Evolutionary conservation across 2,797 vertebrate species (phyloP), one percentile per base, ranked within the genome.

Genomic region (Fistularia tabacaria): DNA sequence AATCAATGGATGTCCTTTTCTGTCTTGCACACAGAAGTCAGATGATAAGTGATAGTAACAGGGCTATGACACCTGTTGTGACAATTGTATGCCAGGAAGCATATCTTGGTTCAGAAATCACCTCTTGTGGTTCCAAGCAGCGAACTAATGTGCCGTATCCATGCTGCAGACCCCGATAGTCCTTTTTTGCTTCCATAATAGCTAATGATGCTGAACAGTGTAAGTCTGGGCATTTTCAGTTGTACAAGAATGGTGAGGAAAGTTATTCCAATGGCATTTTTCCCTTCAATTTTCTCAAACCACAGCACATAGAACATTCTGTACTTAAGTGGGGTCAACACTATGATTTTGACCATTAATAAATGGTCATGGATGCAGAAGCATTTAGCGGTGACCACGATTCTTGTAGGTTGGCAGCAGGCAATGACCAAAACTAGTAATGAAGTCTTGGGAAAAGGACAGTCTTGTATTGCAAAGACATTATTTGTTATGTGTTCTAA

Each of bases 201-300:
- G 38, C 46, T 46, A 39, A 61, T n/a, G n/a, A 49, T 7, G 42
- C 51, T n/a, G 15, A 52, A 69, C 58, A 13, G 52, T 72, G 62
- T 55, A 36, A 41, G 14, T 14, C 15, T n/a, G 42, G 45, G 57
- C 60, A 60, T 57, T 14, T n/a, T 58, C 54, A 46, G 50, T 10
- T 36, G n/a, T 12, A 46, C 38, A 53, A n/a, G 44, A 58, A 52
- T 59, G 63, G 57, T 46, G 44, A 62, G 44, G 40, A 38, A 60
- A 71, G 36, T 13, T 25, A 15, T 41, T 76, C 53, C 43, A 39
- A 25, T n/a, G 48, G 58, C 46, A 69, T 71, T 58, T 69, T 56
- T 54, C 51, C 13, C 47, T 61, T 74, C 12, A 38, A 62, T 67
- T 74, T 59, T 62, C 60, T 59, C 42, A 64, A 59, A 73, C 62